A percentile compares a stretch with the other conserved stretches of the same genome.
phyloP scores from a whole-genome alignment of 2,888 invertebrate species.

The Rhimphoctona megacephalus region DNA sequence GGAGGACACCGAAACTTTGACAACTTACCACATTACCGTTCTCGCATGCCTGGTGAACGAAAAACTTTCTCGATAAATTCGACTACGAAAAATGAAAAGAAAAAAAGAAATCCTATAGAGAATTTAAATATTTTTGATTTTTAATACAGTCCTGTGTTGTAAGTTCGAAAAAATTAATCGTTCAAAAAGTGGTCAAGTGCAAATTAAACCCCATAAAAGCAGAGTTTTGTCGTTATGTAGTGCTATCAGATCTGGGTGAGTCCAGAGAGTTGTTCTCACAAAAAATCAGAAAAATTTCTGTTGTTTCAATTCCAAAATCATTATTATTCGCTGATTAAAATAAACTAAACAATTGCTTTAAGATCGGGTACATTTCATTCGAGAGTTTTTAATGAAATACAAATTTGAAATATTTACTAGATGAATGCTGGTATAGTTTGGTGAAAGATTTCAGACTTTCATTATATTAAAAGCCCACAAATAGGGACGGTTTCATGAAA shows the following conservation, averaged over 20 bases:
- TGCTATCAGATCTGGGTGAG: background rate
- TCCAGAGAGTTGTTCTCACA: background rate
- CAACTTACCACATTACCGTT: constrained; percentile 12
- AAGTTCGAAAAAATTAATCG: background rate
- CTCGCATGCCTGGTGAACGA: constrained; percentile 17
- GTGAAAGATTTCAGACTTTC: background rate
- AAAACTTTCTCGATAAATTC: constrained; percentile 37
- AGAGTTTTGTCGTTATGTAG: background rate
- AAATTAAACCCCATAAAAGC: background rate
- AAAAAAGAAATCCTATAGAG: background rate
- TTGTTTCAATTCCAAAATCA: no score
- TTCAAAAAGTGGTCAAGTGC: background rate
- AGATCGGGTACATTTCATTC: no score
- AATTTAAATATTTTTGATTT: constrained; percentile 6
- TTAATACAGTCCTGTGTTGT: background rate
- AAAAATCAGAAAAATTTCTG: no score
- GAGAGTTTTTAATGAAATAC: no score
- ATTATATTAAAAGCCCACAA: background rate
- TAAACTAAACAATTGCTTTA: no score
- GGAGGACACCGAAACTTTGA: constrained; percentile 56
- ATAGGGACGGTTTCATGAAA: background rate
- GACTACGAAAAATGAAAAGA: constrained; percentile 1
- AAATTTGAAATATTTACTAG: no score
- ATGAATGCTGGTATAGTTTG: no score
- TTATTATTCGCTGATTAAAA: no score